Evolutionary conservation across 2,797 vertebrate species (phyloP), one percentile per base, ranked within the genome.

Genomic region (Notolepis coatsorum): DNA sequence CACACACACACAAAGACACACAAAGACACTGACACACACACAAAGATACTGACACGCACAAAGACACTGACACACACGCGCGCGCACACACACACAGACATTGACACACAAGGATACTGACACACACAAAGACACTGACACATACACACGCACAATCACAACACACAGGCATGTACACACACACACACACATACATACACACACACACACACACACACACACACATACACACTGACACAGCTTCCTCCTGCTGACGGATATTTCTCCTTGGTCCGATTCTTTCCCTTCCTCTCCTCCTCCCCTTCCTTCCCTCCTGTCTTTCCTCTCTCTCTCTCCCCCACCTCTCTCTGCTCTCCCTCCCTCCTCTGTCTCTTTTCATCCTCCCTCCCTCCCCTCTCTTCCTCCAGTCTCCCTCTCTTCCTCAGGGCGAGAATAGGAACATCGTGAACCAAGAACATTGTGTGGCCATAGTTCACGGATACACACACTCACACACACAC

Each of bases 401-500:
- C 57, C 62, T 69, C 63, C 45, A n/a, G n/a, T n/a, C n/a, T n/a
- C n/a, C n/a, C n/a, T n/a, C 46, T 18, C 23, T 24, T 54, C 37
- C 37, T 54, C 37, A 49, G 62, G 33, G 52, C 60, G 59, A 65
- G 54, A 58, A 27, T 35, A 70, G 47, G 67, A 76, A 79, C 80
- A 75, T 75, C 41, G 64, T 68, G 75, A 76, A 45, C 43, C 37
- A 38, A 75, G 70, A 80, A 80, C 71, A 72, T 24, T 17, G 61
- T 17, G 61, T 66, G 65, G 64, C 43, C n/a, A n/a, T n/a, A 10
- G 48, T 68, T 79, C 65, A 45, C 24, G 27, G 1, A 31, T 12
- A 7, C 48, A 35, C 31, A 41, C 59, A 49, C 23, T 50, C 28
- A 52, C 21, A 31, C 31, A 47, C 18, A 23, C 54, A 46, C 15